Base-by-base conservation (phyloP, 1,140 invertebrate species). In the Drosophila mojavensis region DNA sequence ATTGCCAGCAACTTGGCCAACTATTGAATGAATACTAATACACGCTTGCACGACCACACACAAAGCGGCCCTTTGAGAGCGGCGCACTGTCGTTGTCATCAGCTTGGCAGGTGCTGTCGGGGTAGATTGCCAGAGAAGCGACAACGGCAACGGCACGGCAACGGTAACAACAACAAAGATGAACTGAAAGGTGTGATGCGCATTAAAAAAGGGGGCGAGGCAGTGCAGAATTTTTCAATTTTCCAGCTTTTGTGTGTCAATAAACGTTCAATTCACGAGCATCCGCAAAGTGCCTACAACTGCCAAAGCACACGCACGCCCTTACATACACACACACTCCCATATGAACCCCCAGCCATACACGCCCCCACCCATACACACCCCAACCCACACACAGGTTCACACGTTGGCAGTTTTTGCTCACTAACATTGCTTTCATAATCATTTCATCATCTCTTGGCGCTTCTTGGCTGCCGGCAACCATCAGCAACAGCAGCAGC, bases 241-340 rank as follows among this genome's bases (percentile, higher is more conserved):
- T 90, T 85, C 67, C 81, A 81, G 78, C 79, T 85, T 81, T 90
- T 90, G 86, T 90, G 81, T 90, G 69, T 90, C 78, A 79, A 86
- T 90, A 90, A 90, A 77, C 86, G 86, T 85, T 90, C 86, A 75
- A 81, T 90, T 90, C 85, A 90, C 69, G 75, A 79, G 78, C 81
- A 75, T 77, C 78, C 79, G 78, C 69, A 90, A 89, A 84, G 85
- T 88, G 76, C 79, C 83, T 88, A 82, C 79, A 88, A 77, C 83
- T 88, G 83, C 60, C 84, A 88, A 75, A 59, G 68, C 51, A 68
- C 39, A 75, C 51, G 60, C 39, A 60, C 33, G 45, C 45, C 20
- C 20, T 24, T 24, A 24, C 20, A 24, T 24, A 24, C 28, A 30
- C 28, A 30, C 28, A 30, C 28, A 30, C 28, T 28, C 4, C 5